Evolutionary conservation across 1,140 invertebrate species (phyloP), one percentile per base, ranked within the genome.

Genomic region (Calosoma granatense): DNA sequence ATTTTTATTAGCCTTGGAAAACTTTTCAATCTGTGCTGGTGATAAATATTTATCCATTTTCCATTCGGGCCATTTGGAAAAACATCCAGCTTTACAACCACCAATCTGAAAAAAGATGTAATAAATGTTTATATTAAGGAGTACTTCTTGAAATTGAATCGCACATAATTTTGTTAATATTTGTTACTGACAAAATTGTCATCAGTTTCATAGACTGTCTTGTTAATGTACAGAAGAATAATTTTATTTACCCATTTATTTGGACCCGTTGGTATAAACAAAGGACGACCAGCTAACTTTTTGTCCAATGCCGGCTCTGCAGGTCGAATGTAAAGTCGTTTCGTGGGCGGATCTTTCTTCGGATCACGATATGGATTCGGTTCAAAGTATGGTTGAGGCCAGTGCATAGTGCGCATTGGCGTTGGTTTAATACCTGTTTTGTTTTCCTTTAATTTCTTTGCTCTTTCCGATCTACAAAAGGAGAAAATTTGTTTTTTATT

Each of bases 21-120:
- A 58, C 58, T 60, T 62, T 2, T 61, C 47, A 21, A 54, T 51
- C 17, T 62, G 56, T 14, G n/a, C 51, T 41, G 56, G 55, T 0
- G 51, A 20, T 30, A 55, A 51, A 23, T 67, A 68, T 57, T 61
- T 68, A 14, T 63, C 60, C 0, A 61, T 51, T 56, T 61, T 63
- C 53, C 65, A 61, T 51, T 60, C 61, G 1, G 70, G 70, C 30
- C 59, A 71, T 52, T 61, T 63, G n/a, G 63, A 56, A 20, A 71
- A 71, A 39, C 67, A 65, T 14, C 69, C 69, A 15, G 61, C 65
- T 22, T 71, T 65, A 56, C 60, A 64, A 54, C 70, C 67, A 22
- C 67, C 68, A 56, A 55, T 60, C 67, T 68, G 57, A 20, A 64
- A 60, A n/a, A n/a, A n/a, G n/a, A n/a, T n/a, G n/a, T n/a, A n/a